These are phyloP conservation scores for Pangasius krempfi DNA, from an alignment of 2,797 vertebrate genomes.

Conservation along the genomic window DNA sequence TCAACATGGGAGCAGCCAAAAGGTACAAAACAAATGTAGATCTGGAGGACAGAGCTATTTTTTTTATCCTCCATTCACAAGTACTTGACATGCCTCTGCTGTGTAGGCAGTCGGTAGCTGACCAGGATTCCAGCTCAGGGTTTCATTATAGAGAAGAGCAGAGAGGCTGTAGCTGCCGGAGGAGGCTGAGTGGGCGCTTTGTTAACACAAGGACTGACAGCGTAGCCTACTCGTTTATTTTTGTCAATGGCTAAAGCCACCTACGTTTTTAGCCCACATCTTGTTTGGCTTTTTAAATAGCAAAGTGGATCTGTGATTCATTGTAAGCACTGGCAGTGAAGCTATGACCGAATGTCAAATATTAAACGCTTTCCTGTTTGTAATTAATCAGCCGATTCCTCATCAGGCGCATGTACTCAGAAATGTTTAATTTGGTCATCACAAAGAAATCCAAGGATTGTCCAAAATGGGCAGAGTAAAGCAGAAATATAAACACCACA, in stretches of 20 bases:
- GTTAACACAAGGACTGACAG: slow-evolving; percentile 30
- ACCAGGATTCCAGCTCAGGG: slow-evolving; percentile 10
- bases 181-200: slow-evolving; percentile 35
- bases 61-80: slow-evolving; percentile 9
- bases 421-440: slow-evolving; percentile 32
- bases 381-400: slow-evolving; percentile 18
- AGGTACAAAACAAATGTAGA: slow-evolving; percentile 68
- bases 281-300: slow-evolving; percentile 31
- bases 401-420: neutral
- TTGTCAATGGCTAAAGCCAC: slow-evolving; percentile 37
- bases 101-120: slow-evolving; percentile 35
- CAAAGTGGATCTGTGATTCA: neutral
- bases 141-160: slow-evolving; percentile 22
- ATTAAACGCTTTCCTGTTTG: neutral
- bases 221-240: slow-evolving; percentile 11
- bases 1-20: slow-evolving; percentile 73
- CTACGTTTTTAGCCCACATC: slow-evolving; percentile 36
- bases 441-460: slow-evolving; percentile 20
- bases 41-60: slow-evolving; percentile 35
- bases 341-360: neutral
- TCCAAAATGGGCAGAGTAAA: slow-evolving; percentile 8
- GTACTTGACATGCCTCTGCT: slow-evolving; percentile 16
- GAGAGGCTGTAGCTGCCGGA: slow-evolving; percentile 19
- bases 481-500: slow-evolving; percentile 34
- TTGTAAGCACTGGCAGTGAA: slow-evolving; percentile 6